Conservation (phyloP, 1,140 invertebrate genomes). For the Drosophila leontia region DNA sequence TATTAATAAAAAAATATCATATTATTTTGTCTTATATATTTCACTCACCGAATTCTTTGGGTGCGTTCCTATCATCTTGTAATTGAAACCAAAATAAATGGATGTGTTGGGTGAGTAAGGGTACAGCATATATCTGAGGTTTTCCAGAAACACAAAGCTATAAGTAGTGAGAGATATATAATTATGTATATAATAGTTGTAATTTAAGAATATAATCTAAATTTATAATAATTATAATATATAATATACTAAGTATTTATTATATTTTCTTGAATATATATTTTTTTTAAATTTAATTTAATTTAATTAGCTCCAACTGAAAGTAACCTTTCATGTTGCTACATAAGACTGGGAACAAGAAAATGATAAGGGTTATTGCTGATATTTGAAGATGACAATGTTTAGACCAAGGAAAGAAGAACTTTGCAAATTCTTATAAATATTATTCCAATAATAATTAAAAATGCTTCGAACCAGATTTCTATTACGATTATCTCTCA, state of each 20-base stretch:
- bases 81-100: conserved; percentile 94
- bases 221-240: too few relatives aligned
- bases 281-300: not conserved
- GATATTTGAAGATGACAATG: not conserved
- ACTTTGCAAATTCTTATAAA: not conserved
- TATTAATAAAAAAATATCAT: not conserved
- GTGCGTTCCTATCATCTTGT: conserved; percentile 86
- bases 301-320: not conserved
- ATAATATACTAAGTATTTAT: too few relatives aligned
- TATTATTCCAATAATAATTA: too few relatives aligned
- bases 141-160: conserved; percentile 93
- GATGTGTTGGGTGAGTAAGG: conserved; percentile 89
- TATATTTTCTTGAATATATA: too few relatives aligned
- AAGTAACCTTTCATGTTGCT: not conserved
- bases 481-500: too few relatives aligned
- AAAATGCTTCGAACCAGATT: too few relatives aligned
- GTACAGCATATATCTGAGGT: conserved; percentile 94
- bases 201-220: too few relatives aligned
- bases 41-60: conserved; percentile 49
- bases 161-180: not conserved
- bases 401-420: not conserved
- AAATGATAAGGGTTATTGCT: not conserved
- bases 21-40: not conserved
- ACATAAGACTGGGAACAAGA: too few relatives aligned
- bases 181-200: too few relatives aligned